Conservation (phyloP, 2,113 vertebrate genomes). For the Myiagra hebetior region DNA sequence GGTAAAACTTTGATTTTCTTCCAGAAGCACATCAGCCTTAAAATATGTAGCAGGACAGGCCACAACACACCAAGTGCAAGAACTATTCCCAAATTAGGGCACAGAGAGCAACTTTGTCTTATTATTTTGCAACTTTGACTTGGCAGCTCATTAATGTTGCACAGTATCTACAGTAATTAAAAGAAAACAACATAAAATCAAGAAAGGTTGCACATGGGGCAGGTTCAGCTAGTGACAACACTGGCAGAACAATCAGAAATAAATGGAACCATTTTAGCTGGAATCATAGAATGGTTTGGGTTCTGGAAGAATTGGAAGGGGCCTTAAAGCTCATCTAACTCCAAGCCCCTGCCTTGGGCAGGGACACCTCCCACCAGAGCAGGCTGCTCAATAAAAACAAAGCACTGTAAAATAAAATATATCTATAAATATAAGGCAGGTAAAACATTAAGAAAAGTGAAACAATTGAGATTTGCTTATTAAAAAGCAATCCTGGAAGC, state of each 20-base stretch:
- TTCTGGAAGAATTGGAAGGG: too few species aligned
- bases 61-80: not conserved
- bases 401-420: not conserved
- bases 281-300: not conserved
- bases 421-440: not conserved
- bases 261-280: not conserved
- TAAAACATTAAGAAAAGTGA: not conserved
- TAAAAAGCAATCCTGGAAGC: not conserved
- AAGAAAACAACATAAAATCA: not conserved
- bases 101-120: not conserved
- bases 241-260: not conserved
- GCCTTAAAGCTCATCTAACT: not conserved
- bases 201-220: not conserved
- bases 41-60: not conserved
- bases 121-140: not conserved
- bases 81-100: constrained; percentile 44
- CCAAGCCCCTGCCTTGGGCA: not conserved
- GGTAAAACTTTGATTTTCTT: not conserved
- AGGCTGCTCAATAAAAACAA: not conserved
- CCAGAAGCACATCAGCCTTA: not conserved
- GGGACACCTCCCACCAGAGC: not conserved
- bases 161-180: not conserved
- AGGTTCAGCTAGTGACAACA: not conserved
- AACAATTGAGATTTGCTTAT: not conserved
- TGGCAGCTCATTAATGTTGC: not conserved